These are phyloP conservation scores for Meandrusa payeni DNA, from an alignment of 2,888 invertebrate species.

Conservation along the genomic window DNA sequence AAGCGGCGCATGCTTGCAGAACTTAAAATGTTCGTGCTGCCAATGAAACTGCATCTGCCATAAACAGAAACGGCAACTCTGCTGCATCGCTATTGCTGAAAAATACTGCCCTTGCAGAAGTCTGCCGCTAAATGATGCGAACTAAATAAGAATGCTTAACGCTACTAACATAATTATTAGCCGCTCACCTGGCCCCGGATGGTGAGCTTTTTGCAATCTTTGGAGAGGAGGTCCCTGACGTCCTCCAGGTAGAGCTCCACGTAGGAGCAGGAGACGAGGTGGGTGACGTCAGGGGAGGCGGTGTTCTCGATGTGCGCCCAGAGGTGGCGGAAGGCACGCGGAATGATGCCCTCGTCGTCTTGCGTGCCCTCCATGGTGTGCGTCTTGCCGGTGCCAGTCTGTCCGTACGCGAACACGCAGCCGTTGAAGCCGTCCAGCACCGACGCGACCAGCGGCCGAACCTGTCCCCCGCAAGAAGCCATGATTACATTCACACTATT, in stretches of 20 bases:
- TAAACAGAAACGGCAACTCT: neutral
- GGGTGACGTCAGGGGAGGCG: conserved; percentile 95
- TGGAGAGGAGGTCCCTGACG: conserved; percentile 85
- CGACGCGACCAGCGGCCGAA: conserved; percentile 95
- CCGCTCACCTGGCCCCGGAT: conserved; percentile 74
- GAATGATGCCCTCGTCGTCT: conserved; percentile 91
- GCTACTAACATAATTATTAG: too few species aligned
- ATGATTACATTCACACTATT: too few species aligned
- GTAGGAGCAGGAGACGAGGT: conserved; percentile 97
- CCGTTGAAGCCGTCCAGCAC: conserved; percentile 99
- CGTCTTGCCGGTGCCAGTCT: conserved; percentile 97
- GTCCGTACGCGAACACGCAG: conserved; percentile 99
- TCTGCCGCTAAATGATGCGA: too few species aligned
- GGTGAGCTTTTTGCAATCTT: conserved; percentile 89
- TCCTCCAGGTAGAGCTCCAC: conserved; percentile 98
- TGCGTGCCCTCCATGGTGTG: conserved; percentile 88
- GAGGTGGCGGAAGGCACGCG: conserved; percentile 98
- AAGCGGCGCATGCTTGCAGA: too few species aligned
- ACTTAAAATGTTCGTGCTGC: too few species aligned
- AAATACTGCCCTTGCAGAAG: too few species aligned
- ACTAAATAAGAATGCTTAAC: too few species aligned
- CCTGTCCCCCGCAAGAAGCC: conserved; percentile 54
- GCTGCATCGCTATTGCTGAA: too few species aligned
- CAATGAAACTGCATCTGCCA: neutral
- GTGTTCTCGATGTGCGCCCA: conserved; percentile 94